Base-by-base conservation (phyloP, 2,888 invertebrate species). In the Dryobotodes eremita region DNA sequence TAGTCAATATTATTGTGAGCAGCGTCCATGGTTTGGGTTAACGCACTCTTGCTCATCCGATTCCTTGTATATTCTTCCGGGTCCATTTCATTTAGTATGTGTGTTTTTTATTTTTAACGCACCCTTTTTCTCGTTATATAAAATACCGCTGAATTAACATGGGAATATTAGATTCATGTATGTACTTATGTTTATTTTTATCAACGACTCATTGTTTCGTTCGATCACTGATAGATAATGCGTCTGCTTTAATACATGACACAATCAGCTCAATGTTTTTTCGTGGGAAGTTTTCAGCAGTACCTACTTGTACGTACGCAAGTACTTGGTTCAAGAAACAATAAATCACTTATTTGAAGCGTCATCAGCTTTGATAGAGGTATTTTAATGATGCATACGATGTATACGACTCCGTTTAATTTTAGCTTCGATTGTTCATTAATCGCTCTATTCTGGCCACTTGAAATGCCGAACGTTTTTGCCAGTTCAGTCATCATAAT, bases 381-480 rank as follows among this genome's bases (percentile, higher is more conserved):
- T 75, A 80, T 84, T 79, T 80, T 78, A 77, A 80, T 77, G 75
- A 71, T 79, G 82, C 86, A 73, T 83, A 75, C 80, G 42, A 55
- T 77, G 82, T 81, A 74, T 85, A 87, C 62, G 42, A 59, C 57
- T 59, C 17, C 46, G 57, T 62, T 69, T 89, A 89, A 89, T 89
- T 91, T 91, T 89, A 88, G 83, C 78, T 66, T 84, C 89, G 86
- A 90, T 91, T 91, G 90, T 90, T 90, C 88, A 89, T 89, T 90
- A 90, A 89, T 90, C 85, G 86, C 87, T 90, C 87, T 92, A 89
- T 92, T 92, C 86, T 86, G 84, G 85, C 90, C 90, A 93, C 92
- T 94, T 90, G 92, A 92, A 93, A 95, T 95, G 81, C 92, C 93
- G 86, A 90, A 91, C 93, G 92, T 92, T 93, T 94, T 94, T 93